Evolutionary conservation across 2,797 vertebrate species (phyloP).

Genomic region (Valencia hispanica): DNA sequence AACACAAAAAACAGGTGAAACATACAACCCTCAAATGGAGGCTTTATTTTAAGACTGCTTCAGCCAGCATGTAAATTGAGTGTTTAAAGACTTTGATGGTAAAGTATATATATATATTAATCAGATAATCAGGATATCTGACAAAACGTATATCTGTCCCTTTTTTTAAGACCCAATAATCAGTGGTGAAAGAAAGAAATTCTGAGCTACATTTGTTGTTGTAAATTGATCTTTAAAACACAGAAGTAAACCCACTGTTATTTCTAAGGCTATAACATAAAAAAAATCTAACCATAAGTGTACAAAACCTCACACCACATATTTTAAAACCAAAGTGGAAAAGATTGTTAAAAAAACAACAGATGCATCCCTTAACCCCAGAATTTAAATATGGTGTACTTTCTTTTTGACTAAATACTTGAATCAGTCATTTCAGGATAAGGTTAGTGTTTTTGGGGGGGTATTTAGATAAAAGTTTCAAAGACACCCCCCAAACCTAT

Average conservation of each 20-base stretch:
- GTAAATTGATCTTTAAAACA: background rate
- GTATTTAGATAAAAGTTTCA: background rate
- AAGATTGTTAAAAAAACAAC: background rate
- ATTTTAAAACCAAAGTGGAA: background rate
- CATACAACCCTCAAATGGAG: background rate
- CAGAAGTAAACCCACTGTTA: too few relatives aligned
- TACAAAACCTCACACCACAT: background rate
- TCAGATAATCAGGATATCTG: background rate
- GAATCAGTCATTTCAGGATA: background rate
- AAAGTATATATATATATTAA: background rate
- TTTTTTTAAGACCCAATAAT: background rate
- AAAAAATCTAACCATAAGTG: background rate
- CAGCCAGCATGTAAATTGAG: background rate
- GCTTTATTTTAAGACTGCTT: background rate
- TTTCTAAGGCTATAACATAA: background rate
- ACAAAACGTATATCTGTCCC: too few relatives aligned
- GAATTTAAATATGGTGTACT: background rate
- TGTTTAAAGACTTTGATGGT: background rate
- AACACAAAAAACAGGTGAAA: constrained; percentile 65
- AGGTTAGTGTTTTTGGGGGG: background rate
- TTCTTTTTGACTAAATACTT: background rate
- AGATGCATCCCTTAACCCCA: background rate
- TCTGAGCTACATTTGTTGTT: background rate
- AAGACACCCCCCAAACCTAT: background rate
- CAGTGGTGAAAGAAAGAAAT: background rate